phyloP scores from a whole-genome alignment of 2,113 vertebrate species.

The Periophthalmus modestus region DNA sequence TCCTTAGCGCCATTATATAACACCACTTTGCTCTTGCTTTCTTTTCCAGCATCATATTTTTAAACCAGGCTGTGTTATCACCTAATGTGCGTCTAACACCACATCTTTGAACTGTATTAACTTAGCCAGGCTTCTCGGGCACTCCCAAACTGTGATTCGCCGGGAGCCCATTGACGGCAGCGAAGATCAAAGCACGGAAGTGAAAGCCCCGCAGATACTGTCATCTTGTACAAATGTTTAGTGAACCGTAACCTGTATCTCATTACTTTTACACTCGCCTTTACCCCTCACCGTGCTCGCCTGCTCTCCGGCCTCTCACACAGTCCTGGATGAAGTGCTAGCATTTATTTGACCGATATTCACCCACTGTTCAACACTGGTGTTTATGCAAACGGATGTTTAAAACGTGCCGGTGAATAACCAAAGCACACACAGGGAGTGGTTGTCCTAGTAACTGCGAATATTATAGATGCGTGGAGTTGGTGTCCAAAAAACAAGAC shows the following conservation, averaged over 20 bases:
- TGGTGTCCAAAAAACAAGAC: not conserved
- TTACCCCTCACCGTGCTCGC: conserved; percentile 33
- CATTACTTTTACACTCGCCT: conserved; percentile 54
- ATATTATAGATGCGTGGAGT: not conserved
- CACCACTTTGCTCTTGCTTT: not conserved
- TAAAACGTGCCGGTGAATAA: not conserved
- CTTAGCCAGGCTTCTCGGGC: conserved; percentile 41
- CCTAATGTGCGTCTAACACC: conserved; percentile 22
- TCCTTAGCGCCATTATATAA: not conserved
- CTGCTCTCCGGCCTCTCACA: conserved; percentile 28
- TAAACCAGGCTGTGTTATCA: conserved; percentile 32
- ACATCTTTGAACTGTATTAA: conserved; percentile 55
- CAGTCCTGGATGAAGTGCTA: not conserved
- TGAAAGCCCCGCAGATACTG: conserved; percentile 67
- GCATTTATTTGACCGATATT: conserved; percentile 16
- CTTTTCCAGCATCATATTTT: conserved; percentile 23
- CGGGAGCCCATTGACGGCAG: conserved; percentile 62
- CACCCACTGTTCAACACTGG: not conserved
- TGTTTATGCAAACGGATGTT: conserved; percentile 1
- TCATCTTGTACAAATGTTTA: conserved; percentile 72
- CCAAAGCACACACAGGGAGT: not conserved
- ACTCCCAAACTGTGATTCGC: conserved; percentile 57
- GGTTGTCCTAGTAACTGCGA: conserved; percentile 2
- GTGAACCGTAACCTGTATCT: conserved; percentile 64
- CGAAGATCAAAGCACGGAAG: conserved; percentile 68